Evolutionary conservation across 2,888 invertebrate species (phyloP), one percentile per base, ranked within the genome.

Genomic region (Eulithis prunata): DNA sequence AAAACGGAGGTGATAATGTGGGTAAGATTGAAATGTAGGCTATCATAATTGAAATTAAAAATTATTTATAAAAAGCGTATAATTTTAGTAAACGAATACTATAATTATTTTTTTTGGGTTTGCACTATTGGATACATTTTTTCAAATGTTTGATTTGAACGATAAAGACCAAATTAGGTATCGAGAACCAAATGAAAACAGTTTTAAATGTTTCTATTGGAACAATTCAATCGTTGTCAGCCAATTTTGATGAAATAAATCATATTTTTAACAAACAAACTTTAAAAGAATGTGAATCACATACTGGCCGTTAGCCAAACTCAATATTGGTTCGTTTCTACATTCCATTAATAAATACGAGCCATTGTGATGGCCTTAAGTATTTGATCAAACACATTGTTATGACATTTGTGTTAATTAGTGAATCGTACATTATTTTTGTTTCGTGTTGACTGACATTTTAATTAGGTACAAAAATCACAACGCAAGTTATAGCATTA

Each of bases 261-360:
- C 69, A 77, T 77, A 75, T 75, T 78, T 80, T 78, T 78, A 71
- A 79, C 76, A 75, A 68, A 78, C 70, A 72, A 59, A 49, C 45
- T 36, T 69, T 61, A 68, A 68, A 69, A 71, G 76, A 76, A 75
- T 78, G 69, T 75, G 68, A 74, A 78, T 74, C 69, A 75, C 63
- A 65, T 10, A 69, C 74, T 83, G 83, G 83, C 80, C 72, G 72
- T 47, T 57, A 74, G 82, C 83, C 83, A 83, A 82, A 78, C 73
- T 73, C 66, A 71, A 65, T 66, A 70, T 71, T 70, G 64, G 68
- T 65, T 56, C 73, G 75, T 76, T 78, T 77, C 72, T 78, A 72
- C 70, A 77, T 76, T 78, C 78, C 76, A 79, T 77, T 80, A 81
- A 82, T 78, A 82, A 76, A 81, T 78, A 71, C 75, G 73, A 75